These are phyloP conservation scores for Cryptosula pallasiana DNA, from an alignment of 2,888 invertebrate species.

Conservation along the genomic window DNA sequence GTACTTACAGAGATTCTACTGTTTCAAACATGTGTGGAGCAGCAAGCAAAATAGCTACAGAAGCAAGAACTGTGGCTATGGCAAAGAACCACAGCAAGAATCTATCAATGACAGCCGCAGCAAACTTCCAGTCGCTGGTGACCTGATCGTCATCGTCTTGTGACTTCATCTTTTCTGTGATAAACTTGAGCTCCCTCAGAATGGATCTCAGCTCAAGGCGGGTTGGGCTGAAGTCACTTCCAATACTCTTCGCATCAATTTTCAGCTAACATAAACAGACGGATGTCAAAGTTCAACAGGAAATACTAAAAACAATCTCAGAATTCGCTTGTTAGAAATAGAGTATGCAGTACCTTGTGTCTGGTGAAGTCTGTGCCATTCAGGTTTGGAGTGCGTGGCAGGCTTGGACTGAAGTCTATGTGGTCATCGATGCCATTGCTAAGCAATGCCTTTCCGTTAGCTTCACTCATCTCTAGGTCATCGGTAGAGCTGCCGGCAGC, in stretches of 20 bases:
- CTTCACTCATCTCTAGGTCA: slow-evolving; percentile 17
- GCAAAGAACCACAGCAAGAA: slow-evolving; percentile 91
- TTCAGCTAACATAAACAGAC: no score
- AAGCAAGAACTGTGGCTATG: slow-evolving; percentile 68
- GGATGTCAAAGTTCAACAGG: no score
- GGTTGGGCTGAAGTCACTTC: slow-evolving; percentile 9
- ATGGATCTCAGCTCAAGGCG: slow-evolving; percentile 81
- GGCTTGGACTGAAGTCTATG: slow-evolving; percentile 17
- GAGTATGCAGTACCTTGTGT: no score
- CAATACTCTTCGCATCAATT: slow-evolving; percentile 12
- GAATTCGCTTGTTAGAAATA: no score
- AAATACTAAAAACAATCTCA: no score
- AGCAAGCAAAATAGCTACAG: slow-evolving; percentile 50
- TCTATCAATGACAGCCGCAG: slow-evolving; percentile 96
- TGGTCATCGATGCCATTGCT: neutral
- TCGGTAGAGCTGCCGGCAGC: neutral
- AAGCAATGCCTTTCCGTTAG: neutral
- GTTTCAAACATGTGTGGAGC: slow-evolving; percentile 40
- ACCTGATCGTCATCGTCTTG: slow-evolving; percentile 90
- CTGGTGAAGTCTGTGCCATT: slow-evolving; percentile 19
- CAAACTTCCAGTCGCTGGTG: slow-evolving; percentile 96
- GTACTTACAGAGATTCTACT: neutral
- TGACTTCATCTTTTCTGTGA: slow-evolving; percentile 87
- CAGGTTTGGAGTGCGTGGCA: slow-evolving; percentile 11
- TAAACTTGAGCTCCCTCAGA: slow-evolving; percentile 87